These are phyloP conservation scores for Yasuhikotakia modesta DNA, from an alignment of 2,797 vertebrate genomes.

Conservation along the genomic window DNA sequence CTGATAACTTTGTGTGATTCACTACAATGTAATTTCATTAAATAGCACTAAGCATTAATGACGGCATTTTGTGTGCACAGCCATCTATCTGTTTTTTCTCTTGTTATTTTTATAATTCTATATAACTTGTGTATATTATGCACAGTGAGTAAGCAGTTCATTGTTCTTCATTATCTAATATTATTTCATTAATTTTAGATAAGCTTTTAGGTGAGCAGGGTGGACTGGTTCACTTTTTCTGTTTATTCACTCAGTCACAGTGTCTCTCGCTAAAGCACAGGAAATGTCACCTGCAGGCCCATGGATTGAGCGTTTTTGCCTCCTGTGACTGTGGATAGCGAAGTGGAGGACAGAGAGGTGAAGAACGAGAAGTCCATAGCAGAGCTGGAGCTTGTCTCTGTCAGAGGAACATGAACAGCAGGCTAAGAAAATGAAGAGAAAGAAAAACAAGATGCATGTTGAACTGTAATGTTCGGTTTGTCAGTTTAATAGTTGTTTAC, in stretches of 20 bases:
- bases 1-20: too few species aligned
- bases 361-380: constrained; percentile 70
- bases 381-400: constrained; percentile 62
- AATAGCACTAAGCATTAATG: too few species aligned
- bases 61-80: too few species aligned
- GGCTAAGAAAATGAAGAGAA: constrained; percentile 51
- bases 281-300: constrained; percentile 39
- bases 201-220: too few species aligned
- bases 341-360: constrained; percentile 67
- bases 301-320: constrained; percentile 54
- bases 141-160: too few species aligned
- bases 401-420: constrained; percentile 58
- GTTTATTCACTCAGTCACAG: neutral
- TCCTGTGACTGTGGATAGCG: constrained; percentile 59
- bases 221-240: neutral
- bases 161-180: too few species aligned
- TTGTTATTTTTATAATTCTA: too few species aligned
- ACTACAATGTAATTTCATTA: too few species aligned
- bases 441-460: neutral
- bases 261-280: constrained; percentile 1
- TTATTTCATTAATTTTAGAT: too few species aligned
- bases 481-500: neutral
- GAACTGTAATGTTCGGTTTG: neutral
- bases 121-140: too few species aligned
- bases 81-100: too few species aligned